These are phyloP conservation scores for Lampropteryx suffumata DNA, from an alignment of 2,888 invertebrate genomes.

Conservation along the genomic window DNA sequence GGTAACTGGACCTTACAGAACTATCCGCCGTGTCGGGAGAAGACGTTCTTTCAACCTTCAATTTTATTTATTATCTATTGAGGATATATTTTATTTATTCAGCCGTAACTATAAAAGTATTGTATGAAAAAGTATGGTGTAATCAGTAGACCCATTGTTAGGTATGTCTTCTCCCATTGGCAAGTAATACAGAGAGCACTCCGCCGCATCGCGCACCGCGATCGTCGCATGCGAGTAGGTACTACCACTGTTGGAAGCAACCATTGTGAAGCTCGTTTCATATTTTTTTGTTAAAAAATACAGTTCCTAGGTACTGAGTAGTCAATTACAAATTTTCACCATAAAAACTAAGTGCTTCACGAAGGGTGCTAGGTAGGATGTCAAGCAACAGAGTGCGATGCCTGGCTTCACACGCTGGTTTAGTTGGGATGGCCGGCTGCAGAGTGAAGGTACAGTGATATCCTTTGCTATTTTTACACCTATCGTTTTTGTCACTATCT, in stretches of 20 bases:
- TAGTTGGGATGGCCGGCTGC: conserved; percentile 42
- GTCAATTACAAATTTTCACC: neutral
- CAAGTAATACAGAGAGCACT: conserved; percentile 66
- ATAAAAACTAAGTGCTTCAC: neutral
- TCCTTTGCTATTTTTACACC: conserved; percentile 35
- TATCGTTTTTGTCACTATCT: conserved; percentile 45
- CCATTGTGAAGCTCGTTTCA: conserved; percentile 7
- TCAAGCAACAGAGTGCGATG: conserved; percentile 39
- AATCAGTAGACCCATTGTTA: conserved; percentile 9
- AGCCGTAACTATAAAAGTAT: too few relatives aligned
- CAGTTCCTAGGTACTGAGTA: too few relatives aligned
- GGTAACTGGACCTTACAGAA: conserved; percentile 82
- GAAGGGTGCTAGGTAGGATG: conserved; percentile 16
- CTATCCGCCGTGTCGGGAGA: conserved; percentile 49
- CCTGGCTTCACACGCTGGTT: conserved; percentile 72
- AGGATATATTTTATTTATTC: too few relatives aligned
- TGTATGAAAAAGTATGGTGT: too few relatives aligned
- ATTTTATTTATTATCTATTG: neutral
- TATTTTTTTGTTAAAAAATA: too few relatives aligned
- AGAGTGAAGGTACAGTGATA: conserved; percentile 56
- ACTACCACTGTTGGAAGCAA: conserved; percentile 40
- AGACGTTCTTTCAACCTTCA: conserved; percentile 45
- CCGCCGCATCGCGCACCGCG: conserved; percentile 75
- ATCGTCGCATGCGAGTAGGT: conserved; percentile 77
- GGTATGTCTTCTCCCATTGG: conserved; percentile 64